Percentiles rank a stretch among this genome's conserved stretches.
These are phyloP conservation scores for Hymenochirus boettgeri DNA, from an alignment of 2,113 vertebrate genomes.

Conservation along the genomic window DNA sequence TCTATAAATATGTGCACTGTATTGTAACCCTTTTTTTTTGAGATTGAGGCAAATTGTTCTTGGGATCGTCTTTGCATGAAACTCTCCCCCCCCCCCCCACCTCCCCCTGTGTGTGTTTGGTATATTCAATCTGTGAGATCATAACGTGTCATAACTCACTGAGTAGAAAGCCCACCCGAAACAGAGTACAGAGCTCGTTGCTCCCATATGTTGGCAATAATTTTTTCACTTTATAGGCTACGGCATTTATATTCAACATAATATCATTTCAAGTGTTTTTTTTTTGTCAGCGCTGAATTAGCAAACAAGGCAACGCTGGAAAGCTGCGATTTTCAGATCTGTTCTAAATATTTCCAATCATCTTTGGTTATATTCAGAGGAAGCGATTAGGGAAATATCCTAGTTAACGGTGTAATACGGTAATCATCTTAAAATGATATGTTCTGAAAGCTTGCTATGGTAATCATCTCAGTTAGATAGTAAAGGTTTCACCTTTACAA, in stretches of 20 bases:
- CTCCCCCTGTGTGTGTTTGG: conserved; percentile 39
- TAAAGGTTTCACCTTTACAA: too few relatives aligned
- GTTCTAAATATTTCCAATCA: too few relatives aligned
- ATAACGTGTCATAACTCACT: conserved; percentile 47
- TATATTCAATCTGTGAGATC: conserved; percentile 56
- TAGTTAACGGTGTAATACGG: too few relatives aligned
- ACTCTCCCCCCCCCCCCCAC: too few relatives aligned
- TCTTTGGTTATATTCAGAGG: too few relatives aligned
- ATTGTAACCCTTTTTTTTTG: conserved; percentile 5
- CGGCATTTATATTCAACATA: conserved; percentile 43
- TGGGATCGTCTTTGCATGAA: not conserved
- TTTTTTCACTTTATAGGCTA: conserved; percentile 44
- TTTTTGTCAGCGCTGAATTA: not conserved
- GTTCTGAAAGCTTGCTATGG: too few relatives aligned
- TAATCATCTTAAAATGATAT: too few relatives aligned
- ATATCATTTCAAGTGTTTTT: conserved; percentile 32
- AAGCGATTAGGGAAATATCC: too few relatives aligned
- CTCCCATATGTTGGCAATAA: conserved; percentile 39
- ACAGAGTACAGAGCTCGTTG: conserved; percentile 48
- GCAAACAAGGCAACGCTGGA: too few relatives aligned
- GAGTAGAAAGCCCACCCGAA: conserved; percentile 47
- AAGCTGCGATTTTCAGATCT: too few relatives aligned
- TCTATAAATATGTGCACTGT: conserved; percentile 33
- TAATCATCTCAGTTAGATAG: too few relatives aligned
- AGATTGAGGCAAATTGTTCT: not conserved